A percentile compares a stretch with the other conserved stretches of the same genome.
These are phyloP conservation scores for Mesocentrotus franciscanus DNA, from an alignment of 53 echinoderm and acorn worm species.

Conservation along the genomic window DNA sequence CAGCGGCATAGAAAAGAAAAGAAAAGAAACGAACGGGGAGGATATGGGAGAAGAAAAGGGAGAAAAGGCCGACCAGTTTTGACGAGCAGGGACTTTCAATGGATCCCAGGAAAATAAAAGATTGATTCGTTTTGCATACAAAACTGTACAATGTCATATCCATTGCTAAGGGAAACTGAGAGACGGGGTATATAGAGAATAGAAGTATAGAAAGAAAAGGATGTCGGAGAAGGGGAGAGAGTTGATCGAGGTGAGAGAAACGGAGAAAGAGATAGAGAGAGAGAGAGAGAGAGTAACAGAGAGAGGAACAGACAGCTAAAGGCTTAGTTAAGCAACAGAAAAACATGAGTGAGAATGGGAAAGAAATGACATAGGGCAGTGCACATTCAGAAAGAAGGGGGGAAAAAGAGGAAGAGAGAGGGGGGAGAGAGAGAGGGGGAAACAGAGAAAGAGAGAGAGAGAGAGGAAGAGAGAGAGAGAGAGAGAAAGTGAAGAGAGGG, in stretches of 20 bases:
- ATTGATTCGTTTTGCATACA: conserved; percentile 35
- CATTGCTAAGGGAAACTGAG: conserved; percentile 39
- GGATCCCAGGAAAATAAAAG: conserved; percentile 31
- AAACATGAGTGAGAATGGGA: not conserved
- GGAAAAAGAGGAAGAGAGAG: too few species aligned
- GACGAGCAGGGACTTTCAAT: conserved; percentile 41
- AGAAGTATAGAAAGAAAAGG: not conserved
- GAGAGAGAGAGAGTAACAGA: not conserved
- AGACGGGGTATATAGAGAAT: conserved; percentile 19
- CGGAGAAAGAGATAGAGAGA: not conserved
- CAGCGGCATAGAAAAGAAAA: conserved; percentile 19
- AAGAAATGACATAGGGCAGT: not conserved
- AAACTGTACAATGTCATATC: conserved; percentile 26
- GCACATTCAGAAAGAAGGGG: too few species aligned
- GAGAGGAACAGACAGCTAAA: not conserved
- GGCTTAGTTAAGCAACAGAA: too few species aligned
- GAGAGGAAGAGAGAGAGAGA: too few species aligned
- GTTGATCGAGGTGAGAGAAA: not conserved
- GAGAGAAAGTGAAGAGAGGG: not conserved
- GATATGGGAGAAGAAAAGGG: not conserved
- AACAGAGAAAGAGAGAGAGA: not conserved
- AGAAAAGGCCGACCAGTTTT: conserved; percentile 16
- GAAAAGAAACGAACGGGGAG: conserved; percentile 40
- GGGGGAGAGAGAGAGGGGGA: too few species aligned
- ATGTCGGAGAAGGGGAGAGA: not conserved